Conservation (phyloP, 2,888 invertebrate species). For the Meta bourneti region DNA sequence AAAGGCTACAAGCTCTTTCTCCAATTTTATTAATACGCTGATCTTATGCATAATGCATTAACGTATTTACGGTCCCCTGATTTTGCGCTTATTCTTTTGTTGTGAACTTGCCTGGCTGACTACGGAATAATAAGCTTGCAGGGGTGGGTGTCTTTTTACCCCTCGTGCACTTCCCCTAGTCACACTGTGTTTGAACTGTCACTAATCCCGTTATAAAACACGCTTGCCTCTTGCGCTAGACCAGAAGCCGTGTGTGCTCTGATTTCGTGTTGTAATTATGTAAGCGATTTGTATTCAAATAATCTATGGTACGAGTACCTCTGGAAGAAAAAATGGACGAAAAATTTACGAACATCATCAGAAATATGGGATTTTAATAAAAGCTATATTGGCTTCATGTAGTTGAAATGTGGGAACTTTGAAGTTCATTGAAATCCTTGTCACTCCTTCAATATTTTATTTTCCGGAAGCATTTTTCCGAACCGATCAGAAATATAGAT, state of each 20-base stretch:
- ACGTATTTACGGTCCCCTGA: constrained; percentile 44
- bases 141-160: constrained; percentile 1
- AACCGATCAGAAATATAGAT: too few species aligned
- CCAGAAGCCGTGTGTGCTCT: constrained; percentile 9
- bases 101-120: constrained; percentile 33
- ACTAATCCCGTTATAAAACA: constrained; percentile 60
- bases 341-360: too few species aligned
- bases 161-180: background rate
- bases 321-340: too few species aligned
- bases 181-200: constrained; percentile 43
- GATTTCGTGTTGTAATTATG: constrained; percentile 53
- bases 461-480: too few species aligned
- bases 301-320: constrained; percentile 6
- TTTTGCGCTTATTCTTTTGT: constrained; percentile 47
- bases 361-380: too few species aligned
- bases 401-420: too few species aligned
- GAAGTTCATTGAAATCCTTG: too few species aligned
- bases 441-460: too few species aligned
- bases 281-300: constrained; percentile 55
- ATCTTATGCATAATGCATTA: constrained; percentile 73
- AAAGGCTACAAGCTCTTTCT: constrained; percentile 49
- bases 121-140: constrained; percentile 47
- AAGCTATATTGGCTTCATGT: too few species aligned
- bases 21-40: constrained; percentile 65
- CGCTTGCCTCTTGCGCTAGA: constrained; percentile 12